A percentile compares a stretch with the other conserved stretches of the same genome.
Evolutionary conservation across 30 jellyfish, hydroid and myxozoan genomes (phyloP).

Genomic region (Hydra vulgaris): DNA sequence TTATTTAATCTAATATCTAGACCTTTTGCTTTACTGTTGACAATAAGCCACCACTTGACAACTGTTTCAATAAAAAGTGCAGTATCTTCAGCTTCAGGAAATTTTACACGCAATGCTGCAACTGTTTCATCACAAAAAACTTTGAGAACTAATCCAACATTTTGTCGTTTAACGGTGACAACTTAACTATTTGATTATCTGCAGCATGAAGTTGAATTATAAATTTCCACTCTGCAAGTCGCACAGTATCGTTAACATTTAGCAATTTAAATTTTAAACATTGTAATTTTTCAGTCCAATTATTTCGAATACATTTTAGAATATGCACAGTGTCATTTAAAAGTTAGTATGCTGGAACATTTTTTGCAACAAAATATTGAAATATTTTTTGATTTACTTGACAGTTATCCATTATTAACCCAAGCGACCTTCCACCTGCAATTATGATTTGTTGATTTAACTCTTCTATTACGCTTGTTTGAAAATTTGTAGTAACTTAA

Average conservation of each 20-base stretch:
- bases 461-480: no score
- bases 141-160: not conserved
- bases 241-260: not conserved
- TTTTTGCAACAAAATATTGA: no score
- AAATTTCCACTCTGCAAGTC: not conserved
- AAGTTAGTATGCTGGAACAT: no score
- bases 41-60: not conserved
- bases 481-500: no score
- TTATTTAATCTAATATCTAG: not conserved
- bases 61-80: not conserved
- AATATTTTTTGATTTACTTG: no score
- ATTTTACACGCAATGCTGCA: not conserved
- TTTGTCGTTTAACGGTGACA: not conserved
- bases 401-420: no score
- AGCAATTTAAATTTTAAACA: not conserved
- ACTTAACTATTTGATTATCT: not conserved
- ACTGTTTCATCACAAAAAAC: not conserved
- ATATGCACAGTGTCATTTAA: no score
- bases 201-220: not conserved
- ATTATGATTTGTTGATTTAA: no score
- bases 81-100: not conserved
- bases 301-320: no score
- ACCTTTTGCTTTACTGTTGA: not conserved
- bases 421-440: no score
- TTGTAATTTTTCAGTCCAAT: not conserved